phyloP scores from a whole-genome alignment of 2,113 vertebrate genomes.

The Oriolus oriolus region DNA sequence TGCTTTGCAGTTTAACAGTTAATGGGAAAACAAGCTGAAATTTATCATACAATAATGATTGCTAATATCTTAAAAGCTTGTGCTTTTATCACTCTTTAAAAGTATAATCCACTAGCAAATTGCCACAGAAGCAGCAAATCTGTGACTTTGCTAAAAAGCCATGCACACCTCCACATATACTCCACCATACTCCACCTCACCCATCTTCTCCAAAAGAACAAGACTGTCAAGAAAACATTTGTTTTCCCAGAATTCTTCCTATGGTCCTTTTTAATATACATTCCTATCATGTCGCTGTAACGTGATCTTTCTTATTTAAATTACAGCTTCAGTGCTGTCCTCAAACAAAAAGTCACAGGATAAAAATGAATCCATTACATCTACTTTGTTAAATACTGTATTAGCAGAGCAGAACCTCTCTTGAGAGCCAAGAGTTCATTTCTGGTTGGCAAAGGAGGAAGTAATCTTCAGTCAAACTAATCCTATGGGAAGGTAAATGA shows the following conservation, averaged over 20 bases:
- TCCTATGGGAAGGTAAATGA: not conserved
- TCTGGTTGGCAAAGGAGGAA: not conserved
- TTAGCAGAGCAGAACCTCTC: not conserved
- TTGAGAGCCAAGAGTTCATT: not conserved
- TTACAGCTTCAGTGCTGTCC: not conserved
- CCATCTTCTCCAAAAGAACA: not conserved
- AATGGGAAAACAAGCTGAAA: not conserved
- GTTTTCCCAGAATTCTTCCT: not conserved
- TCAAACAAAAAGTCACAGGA: not conserved
- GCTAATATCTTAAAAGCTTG: not conserved
- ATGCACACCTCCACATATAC: fast-evolving
- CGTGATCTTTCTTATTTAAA: not conserved
- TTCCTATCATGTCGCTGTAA: not conserved
- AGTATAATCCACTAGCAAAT: not conserved
- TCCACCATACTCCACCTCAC: not conserved
- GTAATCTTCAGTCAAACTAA: not conserved
- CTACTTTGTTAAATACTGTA: not conserved
- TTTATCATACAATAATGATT: not conserved
- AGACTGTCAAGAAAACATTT: not conserved
- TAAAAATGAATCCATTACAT: not conserved
- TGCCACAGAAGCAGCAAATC: not conserved
- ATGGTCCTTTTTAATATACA: not conserved
- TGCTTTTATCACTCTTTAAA: not conserved
- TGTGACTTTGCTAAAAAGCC: not conserved
- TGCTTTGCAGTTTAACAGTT: not conserved